Evolutionary conservation across 2,113 vertebrate species (phyloP).

Genomic region (Uria aalge): DNA sequence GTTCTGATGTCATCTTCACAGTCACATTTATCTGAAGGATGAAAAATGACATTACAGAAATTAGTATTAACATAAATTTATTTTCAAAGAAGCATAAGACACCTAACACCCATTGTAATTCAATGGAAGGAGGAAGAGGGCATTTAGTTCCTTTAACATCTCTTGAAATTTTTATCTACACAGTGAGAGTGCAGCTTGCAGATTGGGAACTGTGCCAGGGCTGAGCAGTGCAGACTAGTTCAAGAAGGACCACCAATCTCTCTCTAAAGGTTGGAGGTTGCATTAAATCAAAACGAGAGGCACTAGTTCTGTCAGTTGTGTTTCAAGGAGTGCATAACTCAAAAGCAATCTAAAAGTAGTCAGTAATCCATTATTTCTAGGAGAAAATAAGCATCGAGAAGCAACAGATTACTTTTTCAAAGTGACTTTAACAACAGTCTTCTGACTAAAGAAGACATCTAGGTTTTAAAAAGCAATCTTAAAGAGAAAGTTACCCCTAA

Average conservation of each 20-base stretch:
- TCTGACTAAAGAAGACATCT: neutral
- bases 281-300: neutral
- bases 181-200: neutral
- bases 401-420: neutral
- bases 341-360: neutral
- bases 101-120: neutral
- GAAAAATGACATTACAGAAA: neutral
- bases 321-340: neutral
- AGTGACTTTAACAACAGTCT: neutral
- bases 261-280: neutral
- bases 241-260: neutral
- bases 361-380: conserved; percentile 1
- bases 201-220: neutral
- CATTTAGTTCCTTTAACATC: neutral
- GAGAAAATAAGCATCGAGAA: neutral
- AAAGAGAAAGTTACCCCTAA: neutral
- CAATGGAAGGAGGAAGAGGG: neutral
- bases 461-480: neutral
- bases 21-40: neutral
- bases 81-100: neutral
- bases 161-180: neutral
- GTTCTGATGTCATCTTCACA: neutral
- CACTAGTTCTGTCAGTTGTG: neutral
- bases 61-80: neutral
- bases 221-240: neutral